Evolutionary conservation across 2,888 invertebrate genomes (phyloP).

Genomic region (Drosophila siamana): DNA sequence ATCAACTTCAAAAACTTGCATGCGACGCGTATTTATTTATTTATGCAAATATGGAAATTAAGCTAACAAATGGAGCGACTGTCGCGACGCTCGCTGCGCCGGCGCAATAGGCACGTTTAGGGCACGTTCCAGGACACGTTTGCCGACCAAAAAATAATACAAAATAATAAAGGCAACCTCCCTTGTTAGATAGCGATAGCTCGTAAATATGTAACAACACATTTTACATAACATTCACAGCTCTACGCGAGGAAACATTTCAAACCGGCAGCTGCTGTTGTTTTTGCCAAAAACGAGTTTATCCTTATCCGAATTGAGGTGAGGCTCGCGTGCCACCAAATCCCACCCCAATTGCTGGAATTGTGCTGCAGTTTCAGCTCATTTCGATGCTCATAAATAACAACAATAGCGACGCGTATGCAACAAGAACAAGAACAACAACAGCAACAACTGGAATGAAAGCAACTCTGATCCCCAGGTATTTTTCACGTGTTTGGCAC

Average conservation of each 20-base stretch:
- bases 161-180: too few relatives aligned
- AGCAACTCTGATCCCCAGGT: conserved; percentile 72
- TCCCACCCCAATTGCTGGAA: conserved; percentile 30
- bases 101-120: conserved; percentile 60
- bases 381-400: conserved; percentile 79
- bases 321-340: conserved; percentile 62
- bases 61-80: conserved; percentile 44
- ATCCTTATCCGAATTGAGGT: conserved; percentile 47
- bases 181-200: conserved; percentile 57
- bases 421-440: conserved; percentile 33
- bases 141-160: too few relatives aligned
- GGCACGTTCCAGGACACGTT: conserved; percentile 61
- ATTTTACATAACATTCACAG: conserved; percentile 63
- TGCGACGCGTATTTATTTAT: conserved; percentile 41
- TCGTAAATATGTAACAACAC: conserved; percentile 56
- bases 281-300: conserved; percentile 74
- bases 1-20: conserved; percentile 36
- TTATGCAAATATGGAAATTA: conserved; percentile 66
- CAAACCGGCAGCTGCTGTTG: conserved; percentile 51
- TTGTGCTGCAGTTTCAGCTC: conserved; percentile 62
- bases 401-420: conserved; percentile 56
- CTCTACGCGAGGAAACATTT: not conserved
- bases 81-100: conserved; percentile 51
- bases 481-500: conserved; percentile 84
- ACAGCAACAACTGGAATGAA: conserved; percentile 19